A percentile compares a stretch with the other conserved stretches of the same genome.
These are phyloP conservation scores for Dynastes hyllus DNA, from an alignment of 2,888 invertebrate species.

Conservation along the genomic window DNA sequence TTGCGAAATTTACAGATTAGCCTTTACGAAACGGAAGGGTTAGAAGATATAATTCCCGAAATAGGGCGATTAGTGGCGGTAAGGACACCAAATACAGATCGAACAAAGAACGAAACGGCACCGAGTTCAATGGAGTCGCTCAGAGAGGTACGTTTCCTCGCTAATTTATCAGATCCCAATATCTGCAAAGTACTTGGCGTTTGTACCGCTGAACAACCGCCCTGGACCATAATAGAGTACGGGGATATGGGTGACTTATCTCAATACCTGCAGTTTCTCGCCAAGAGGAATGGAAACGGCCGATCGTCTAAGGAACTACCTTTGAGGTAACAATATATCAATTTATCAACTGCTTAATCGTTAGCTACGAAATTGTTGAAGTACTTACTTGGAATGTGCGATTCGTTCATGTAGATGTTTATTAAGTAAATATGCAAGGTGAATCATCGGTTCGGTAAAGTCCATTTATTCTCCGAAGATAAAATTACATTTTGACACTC, in stretches of 20 bases:
- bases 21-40: slow-evolving; percentile 74
- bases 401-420: no score
- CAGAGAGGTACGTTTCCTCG: slow-evolving; percentile 81
- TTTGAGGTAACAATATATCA: slow-evolving; percentile 62
- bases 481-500: no score
- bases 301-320: slow-evolving; percentile 65
- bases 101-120: slow-evolving; percentile 67
- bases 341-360: not conserved
- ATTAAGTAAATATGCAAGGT: no score
- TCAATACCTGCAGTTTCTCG: slow-evolving; percentile 76
- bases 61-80: slow-evolving; percentile 74
- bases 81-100: slow-evolving; percentile 72
- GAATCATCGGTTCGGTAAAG: no score
- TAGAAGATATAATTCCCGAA: slow-evolving; percentile 71
- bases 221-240: slow-evolving; percentile 83
- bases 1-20: slow-evolving; percentile 70
- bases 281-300: slow-evolving; percentile 67
- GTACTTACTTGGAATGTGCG: no score
- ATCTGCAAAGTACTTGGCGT: slow-evolving; percentile 79
- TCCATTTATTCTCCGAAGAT: no score
- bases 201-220: slow-evolving; percentile 75
- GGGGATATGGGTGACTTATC: slow-evolving; percentile 84
- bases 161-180: slow-evolving; percentile 79
- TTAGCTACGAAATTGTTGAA: no score
- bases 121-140: slow-evolving; percentile 71